These are phyloP conservation scores for Apis florea DNA, from an alignment of 1,140 invertebrate species.

Conservation along the genomic window DNA sequence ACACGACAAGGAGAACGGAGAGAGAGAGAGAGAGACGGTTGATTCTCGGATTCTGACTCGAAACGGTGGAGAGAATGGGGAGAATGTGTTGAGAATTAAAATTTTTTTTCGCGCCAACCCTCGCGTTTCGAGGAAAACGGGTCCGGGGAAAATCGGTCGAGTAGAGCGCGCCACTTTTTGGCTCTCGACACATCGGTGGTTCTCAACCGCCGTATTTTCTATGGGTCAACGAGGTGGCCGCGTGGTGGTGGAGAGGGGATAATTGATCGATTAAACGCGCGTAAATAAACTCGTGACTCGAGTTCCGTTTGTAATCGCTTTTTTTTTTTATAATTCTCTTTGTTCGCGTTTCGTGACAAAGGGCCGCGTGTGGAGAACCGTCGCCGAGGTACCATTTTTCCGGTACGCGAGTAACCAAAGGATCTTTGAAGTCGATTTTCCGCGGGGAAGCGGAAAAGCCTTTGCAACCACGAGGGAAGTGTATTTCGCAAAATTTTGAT, in stretches of 20 bases:
- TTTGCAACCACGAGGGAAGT: not conserved
- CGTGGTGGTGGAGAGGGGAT: not conserved
- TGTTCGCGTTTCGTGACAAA: not conserved
- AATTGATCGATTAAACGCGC: not conserved
- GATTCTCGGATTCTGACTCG: too few relatives aligned
- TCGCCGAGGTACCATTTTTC: not conserved
- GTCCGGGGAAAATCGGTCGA: conserved; percentile 8
- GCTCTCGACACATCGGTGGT: not conserved
- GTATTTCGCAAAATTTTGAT: not conserved
- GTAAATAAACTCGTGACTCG: not conserved
- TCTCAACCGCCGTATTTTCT: not conserved
- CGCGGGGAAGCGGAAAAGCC: not conserved
- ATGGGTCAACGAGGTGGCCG: too few relatives aligned
- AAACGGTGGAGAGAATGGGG: too few relatives aligned
- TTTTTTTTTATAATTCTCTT: not conserved
- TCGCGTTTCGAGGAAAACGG: not conserved
- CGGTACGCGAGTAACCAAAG: too few relatives aligned
- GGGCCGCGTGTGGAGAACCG: not conserved
- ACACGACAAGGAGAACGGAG: not conserved
- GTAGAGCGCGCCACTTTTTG: not conserved
- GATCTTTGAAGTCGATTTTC: not conserved
- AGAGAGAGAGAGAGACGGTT: too few relatives aligned
- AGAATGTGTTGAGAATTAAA: not conserved
- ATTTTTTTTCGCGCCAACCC: not conserved
- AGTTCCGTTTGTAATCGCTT: not conserved